Conservation (phyloP, 2,888 invertebrate species). For the Mythimna loreyi region DNA sequence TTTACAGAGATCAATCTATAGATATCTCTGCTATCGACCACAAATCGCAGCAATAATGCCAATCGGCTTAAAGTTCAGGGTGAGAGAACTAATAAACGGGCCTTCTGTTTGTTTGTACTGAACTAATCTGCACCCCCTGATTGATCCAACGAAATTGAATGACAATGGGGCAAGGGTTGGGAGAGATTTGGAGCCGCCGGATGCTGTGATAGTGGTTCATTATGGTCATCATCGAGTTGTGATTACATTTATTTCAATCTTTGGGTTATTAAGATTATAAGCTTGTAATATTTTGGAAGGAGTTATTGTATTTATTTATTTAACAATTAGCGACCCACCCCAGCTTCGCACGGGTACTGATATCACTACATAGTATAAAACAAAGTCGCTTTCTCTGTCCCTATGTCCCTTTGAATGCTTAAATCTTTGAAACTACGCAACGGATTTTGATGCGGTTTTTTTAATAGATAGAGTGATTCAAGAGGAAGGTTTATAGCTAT, state of each 20-base stretch:
- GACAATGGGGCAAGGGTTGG: conserved; percentile 31
- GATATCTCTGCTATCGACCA: conserved; percentile 1
- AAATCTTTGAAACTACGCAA: no score
- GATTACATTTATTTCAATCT: neutral
- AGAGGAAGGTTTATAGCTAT: no score
- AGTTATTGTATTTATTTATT: no score
- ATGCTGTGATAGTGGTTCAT: neutral
- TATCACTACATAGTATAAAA: no score
- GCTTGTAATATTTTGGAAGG: neutral
- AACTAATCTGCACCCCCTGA: conserved; percentile 50
- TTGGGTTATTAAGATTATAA: neutral
- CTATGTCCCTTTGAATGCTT: no score
- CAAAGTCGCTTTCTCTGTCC: no score
- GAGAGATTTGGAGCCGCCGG: neutral
- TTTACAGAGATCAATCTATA: no score
- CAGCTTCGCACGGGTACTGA: no score
- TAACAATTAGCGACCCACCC: no score
- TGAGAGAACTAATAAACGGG: conserved; percentile 51
- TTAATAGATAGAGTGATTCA: no score
- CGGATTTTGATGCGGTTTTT: no score
- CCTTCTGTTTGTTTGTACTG: conserved; percentile 52
- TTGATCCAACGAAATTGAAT: conserved; percentile 51
- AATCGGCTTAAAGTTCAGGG: conserved; percentile 52
- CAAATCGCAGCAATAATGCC: conserved; percentile 36
- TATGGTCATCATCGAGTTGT: neutral